Evolutionary conservation across 2,888 invertebrate species (phyloP), one percentile per base, ranked within the genome.

Genomic region (Tachystola acroxantha): DNA sequence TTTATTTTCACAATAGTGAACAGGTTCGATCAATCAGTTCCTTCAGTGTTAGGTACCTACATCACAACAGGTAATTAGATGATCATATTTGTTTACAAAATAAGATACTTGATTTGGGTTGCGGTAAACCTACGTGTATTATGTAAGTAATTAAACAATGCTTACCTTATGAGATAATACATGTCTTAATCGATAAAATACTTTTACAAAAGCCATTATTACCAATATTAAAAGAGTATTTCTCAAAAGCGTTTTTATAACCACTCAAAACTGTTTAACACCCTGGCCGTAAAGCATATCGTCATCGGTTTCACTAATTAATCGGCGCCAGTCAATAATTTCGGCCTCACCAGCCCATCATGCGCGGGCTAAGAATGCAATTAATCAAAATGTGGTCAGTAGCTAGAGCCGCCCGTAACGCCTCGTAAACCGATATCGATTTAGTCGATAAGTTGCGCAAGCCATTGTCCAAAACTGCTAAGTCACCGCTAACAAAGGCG

Each of bases 351-450:
- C 57, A 63, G 57, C 61, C 56, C 57, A 50, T n/a, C n/a, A n/a
- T 57, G 53, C 50, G 56, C 67, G 57, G 58, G 57, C 59, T 64
- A 70, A 74, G 78, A 80, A 84, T 79, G 82, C 75, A 75, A 86
- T 85, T 84, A 84, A 85, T 86, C 85, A 84, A 84, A 85, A 78
- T 61, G 67, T 79, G 82, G 84, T 79, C 84, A 82, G 85, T 84
- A 85, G 86, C 85, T 66, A 69, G 70, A 72, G 72, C 72, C 64
- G 73, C 60, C 68, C 72, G 81, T 75, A 82, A 82, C 85, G 85
- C 84, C 79, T 84, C 84, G 82, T 84, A 81, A 84, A 75, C 72
- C 74, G 82, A 82, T 85, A 84, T 84, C 85, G 85, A 85, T 85
- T 85, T 75, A 70, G 75, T 74, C 71, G 82, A 85, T 85, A 85